These are phyloP conservation scores for Sycon ciliatum DNA, from an alignment of 37 sponge, comb jelly and placozoan species.

Conservation along the genomic window DNA sequence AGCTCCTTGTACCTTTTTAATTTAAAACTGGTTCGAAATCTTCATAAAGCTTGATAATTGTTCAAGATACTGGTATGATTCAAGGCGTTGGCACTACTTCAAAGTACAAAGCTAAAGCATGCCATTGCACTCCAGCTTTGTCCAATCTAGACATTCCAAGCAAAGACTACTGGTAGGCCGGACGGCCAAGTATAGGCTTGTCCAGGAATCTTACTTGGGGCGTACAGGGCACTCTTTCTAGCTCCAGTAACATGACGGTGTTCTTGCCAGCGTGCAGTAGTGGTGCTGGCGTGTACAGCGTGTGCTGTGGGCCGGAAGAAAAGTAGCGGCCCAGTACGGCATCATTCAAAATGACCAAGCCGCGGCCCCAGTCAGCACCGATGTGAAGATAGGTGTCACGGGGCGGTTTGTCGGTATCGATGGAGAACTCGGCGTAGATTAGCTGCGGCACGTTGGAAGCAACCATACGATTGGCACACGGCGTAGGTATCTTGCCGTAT, in stretches of 20 bases:
- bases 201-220: background rate
- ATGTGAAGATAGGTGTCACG: constrained; percentile 77
- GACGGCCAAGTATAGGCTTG: background rate
- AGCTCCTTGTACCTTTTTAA: too few species aligned
- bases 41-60: too few species aligned
- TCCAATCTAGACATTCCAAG: too few species aligned
- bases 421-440: constrained; percentile 51
- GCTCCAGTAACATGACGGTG: constrained; percentile 5
- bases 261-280: constrained; percentile 59
- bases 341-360: constrained; percentile 71
- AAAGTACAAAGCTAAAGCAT: too few species aligned
- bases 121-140: too few species aligned
- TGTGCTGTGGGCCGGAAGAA: constrained; percentile 69
- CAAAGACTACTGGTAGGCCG: too few species aligned
- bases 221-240: background rate
- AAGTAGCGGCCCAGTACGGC: constrained; percentile 87
- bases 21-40: too few species aligned
- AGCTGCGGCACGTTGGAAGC: too few species aligned
- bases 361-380: constrained; percentile 74
- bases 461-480: too few species aligned
- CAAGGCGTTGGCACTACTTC: too few species aligned
- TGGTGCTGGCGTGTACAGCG: constrained; percentile 78
- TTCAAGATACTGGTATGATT: too few species aligned
- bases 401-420: constrained; percentile 39
- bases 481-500: too few species aligned